Percentiles rank a stretch among this genome's conserved stretches.
Conservation (phyloP, 2,113 vertebrate genomes). For the Phalacrocorax pelagicus region DNA sequence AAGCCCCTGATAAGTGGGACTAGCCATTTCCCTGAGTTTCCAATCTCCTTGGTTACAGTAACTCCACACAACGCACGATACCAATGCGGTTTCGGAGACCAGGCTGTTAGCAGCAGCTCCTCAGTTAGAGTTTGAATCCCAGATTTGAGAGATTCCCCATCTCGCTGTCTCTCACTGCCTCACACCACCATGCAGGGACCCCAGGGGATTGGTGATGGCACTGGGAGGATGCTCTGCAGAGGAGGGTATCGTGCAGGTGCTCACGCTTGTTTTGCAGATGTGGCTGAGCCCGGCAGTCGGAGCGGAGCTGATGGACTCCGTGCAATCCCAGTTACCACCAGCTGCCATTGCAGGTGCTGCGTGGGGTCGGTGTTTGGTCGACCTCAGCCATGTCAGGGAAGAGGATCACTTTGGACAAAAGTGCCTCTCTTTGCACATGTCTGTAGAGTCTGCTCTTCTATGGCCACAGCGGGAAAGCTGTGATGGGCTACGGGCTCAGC, state of each 20-base stretch:
- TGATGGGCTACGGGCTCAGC: neutral
- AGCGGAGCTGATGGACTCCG: rapidly evolving
- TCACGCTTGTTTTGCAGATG: neutral
- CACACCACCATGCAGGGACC: rapidly evolving
- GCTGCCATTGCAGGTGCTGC: too few relatives aligned
- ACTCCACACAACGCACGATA: neutral
- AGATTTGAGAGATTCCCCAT: neutral
- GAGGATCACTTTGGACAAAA: neutral
- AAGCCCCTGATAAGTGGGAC: neutral
- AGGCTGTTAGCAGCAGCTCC: neutral
- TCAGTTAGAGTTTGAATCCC: too few relatives aligned
- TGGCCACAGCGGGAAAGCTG: neutral
- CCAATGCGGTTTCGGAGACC: rapidly evolving
- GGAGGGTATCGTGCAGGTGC: too few relatives aligned
- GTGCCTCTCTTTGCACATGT: rapidly evolving
- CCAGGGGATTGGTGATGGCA: rapidly evolving
- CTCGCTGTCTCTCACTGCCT: neutral
- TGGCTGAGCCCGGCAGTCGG: rapidly evolving
- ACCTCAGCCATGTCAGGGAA: rapidly evolving
- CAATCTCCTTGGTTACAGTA: constrained; percentile 34
- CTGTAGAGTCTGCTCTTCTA: neutral
- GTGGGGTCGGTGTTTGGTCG: rapidly evolving
- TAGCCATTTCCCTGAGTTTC: neutral
- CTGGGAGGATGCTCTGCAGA: neutral
- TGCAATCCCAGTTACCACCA: neutral